Percentiles rank a stretch among this genome's conserved stretches.
Conservation (phyloP, 2,113 vertebrate genomes). For the Carassius auratus region DNA sequence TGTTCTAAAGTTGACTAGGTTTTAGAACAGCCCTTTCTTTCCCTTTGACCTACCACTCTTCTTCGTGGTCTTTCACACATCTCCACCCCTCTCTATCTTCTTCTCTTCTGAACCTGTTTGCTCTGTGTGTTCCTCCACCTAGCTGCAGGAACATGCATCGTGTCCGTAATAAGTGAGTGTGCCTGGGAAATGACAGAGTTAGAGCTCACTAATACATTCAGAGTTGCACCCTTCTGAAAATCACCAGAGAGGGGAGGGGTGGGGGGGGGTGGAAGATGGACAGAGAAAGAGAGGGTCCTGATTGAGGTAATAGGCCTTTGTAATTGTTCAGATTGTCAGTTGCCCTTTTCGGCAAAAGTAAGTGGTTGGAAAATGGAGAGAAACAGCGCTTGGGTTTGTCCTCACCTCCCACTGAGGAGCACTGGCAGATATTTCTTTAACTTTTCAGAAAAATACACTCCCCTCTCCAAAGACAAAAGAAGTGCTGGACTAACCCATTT, state of each 20-base stretch:
- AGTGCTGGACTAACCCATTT: conserved; percentile 43
- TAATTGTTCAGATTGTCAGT: conserved; percentile 81
- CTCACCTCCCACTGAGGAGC: conserved; percentile 27
- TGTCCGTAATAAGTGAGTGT: conserved; percentile 48
- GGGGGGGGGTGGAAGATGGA: not conserved
- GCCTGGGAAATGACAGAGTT: conserved; percentile 56
- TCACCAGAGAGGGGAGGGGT: conserved; percentile 25
- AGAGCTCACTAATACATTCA: conserved; percentile 53
- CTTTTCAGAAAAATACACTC: conserved; percentile 38
- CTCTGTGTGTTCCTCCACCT: conserved; percentile 15
- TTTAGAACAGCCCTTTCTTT: not conserved
- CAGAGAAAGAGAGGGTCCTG: conserved; percentile 47
- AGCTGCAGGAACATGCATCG: not conserved
- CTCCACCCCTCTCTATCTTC: not conserved
- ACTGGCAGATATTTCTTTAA: conserved; percentile 41
- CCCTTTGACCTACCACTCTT: conserved; percentile 18
- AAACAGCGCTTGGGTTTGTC: conserved; percentile 56
- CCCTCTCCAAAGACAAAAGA: conserved; percentile 45
- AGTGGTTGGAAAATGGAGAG: conserved; percentile 62
- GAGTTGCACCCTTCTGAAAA: conserved; percentile 42
- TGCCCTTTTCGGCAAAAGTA: conserved; percentile 73
- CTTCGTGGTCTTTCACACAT: conserved; percentile 14
- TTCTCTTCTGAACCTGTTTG: conserved; percentile 27
- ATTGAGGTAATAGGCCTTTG: conserved; percentile 72
- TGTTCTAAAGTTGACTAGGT: not conserved